Conservation (phyloP, 2,113 vertebrate species). For the Pteruthius melanotis region DNA sequence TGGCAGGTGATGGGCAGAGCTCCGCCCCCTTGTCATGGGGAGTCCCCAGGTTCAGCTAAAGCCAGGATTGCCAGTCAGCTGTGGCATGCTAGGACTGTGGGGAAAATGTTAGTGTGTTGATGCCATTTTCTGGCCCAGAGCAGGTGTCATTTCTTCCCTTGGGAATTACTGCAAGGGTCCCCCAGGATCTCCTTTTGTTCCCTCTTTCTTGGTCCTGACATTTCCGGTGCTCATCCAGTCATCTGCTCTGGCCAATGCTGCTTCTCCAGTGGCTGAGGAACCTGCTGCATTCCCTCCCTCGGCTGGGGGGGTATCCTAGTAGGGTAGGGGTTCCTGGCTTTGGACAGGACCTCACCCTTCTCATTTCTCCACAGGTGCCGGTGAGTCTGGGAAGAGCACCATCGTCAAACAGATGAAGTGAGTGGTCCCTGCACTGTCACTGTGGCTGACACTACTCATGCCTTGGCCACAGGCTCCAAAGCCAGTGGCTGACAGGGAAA, state of each 20-base stretch:
- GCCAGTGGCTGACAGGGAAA: accelerated
- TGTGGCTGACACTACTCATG: background rate
- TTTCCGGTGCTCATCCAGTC: background rate
- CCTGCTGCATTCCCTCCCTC: background rate
- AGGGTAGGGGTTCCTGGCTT: background rate
- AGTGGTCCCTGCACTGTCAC: constrained; percentile 46
- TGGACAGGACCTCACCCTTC: background rate
- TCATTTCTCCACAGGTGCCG: constrained; percentile 83
- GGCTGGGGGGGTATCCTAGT: background rate
- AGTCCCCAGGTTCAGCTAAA: background rate
- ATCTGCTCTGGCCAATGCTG: background rate
- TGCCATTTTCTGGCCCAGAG: background rate
- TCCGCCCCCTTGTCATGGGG: accelerated
- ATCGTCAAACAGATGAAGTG: constrained; percentile 99
- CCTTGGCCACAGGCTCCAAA: background rate
- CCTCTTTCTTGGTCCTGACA: background rate
- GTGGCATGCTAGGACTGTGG: accelerated
- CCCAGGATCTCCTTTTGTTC: background rate
- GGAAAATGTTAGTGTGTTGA: background rate
- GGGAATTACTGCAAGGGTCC: background rate
- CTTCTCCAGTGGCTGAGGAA: background rate
- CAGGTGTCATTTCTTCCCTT: background rate
- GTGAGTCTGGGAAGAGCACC: constrained; percentile 97
- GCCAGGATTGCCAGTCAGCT: background rate
- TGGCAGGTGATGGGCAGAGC: background rate